Evolutionary conservation across 2,888 invertebrate genomes (phyloP), one percentile per base, ranked within the genome.

Genomic region (Epinotia nisella): DNA sequence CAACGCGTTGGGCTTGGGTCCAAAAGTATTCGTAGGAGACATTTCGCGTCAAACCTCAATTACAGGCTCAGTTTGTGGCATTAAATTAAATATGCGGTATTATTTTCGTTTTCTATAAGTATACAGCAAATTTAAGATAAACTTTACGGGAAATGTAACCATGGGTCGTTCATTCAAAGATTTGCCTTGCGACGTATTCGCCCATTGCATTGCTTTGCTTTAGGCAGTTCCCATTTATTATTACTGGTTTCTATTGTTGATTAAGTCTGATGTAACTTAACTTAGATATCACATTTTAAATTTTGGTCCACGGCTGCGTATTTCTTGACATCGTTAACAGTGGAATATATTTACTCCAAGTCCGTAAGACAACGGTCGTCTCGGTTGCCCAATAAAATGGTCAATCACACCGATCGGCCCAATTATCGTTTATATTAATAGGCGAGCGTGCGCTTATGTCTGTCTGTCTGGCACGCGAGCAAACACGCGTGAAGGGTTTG

Each of bases 381-480:
- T 55, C 41, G 55, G 17, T 21, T 39, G 39, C 39, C 58, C 41
- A 49, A 85, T 86, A 84, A 87, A 83, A 76, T 82, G 83, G 83
- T 81, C 85, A 83, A 82, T 85, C 80, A 85, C 84, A 83, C 82
- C 79, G 75, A 75, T 88, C 90, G 86, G 88, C 91, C 91, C 91
- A 92, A 92, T 92, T 92, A 82, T 77, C 79, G 82, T 84, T 85
- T 89, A 90, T 87, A 88, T 64, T 61, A 68, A 73, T 73, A 62
- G 49, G 17, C 62, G 58, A 68, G 72, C 72, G 73, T 73, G 62
- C 53, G 45, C 35, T 39, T 66, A 66, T 69, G 62, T 75, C 71
- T 65, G 72, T 65, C 72, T 53, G 71, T 17, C 61, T 49, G 77
- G 80, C 92, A 92, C 92, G 92, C 92, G 89, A 92, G 84, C 87